Percentiles rank a stretch among this genome's conserved stretches.
phyloP scores from a whole-genome alignment of 2,888 invertebrate species.

The Cacoxenus indagator region DNA sequence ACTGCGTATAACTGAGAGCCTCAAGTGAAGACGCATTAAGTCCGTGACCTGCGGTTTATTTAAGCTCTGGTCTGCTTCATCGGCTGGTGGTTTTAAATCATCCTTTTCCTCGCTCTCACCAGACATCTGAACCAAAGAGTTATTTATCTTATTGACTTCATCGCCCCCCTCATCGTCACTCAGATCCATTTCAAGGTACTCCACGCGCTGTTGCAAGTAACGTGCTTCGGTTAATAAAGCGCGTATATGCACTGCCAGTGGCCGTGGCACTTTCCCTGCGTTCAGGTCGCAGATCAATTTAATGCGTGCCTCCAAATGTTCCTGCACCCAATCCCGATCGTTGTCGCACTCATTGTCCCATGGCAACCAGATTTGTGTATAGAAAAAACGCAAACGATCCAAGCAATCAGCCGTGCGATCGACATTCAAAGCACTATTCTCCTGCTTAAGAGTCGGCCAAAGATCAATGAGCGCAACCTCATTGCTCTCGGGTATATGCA shows the following conservation, averaged over 20 bases:
- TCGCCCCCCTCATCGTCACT: constrained; percentile 58
- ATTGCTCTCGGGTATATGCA: constrained; percentile 73
- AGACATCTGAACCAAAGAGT: constrained; percentile 28
- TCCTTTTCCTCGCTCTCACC: constrained; percentile 16
- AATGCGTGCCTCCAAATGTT: constrained; percentile 73
- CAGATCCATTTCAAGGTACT: constrained; percentile 69
- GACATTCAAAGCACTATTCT: constrained; percentile 72
- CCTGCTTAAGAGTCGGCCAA: constrained; percentile 75
- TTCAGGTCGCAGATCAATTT: constrained; percentile 75
- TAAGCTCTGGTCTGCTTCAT: constrained; percentile 52
- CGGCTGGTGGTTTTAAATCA: not conserved
- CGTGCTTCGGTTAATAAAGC: constrained; percentile 73
- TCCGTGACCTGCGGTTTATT: constrained; percentile 70
- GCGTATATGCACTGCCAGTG: constrained; percentile 72
- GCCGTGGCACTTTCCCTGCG: constrained; percentile 72
- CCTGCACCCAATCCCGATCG: constrained; percentile 73
- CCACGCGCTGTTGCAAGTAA: constrained; percentile 72
- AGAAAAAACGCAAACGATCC: constrained; percentile 76
- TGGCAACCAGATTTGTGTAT: constrained; percentile 75
- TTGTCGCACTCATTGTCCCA: constrained; percentile 77
- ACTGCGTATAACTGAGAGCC: constrained; percentile 74
- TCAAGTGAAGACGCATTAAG: constrained; percentile 73
- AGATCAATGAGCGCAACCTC: constrained; percentile 74
- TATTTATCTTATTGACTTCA: constrained; percentile 28
- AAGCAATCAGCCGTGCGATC: constrained; percentile 74